phyloP scores from a whole-genome alignment of 2,797 vertebrate species.

The Mus minutoides region DNA sequence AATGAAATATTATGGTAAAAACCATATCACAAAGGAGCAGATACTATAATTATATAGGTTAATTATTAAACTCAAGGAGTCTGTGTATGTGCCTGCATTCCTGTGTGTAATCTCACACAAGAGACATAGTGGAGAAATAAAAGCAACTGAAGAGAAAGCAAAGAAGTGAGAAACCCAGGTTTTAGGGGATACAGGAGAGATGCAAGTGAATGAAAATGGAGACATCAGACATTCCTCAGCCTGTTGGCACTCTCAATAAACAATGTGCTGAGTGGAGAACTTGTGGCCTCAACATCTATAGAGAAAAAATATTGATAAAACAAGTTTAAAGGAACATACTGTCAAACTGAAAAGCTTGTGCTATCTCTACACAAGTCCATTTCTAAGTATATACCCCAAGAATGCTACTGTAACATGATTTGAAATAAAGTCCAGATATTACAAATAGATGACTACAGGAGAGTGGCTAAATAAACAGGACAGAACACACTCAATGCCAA shows the following conservation, averaged over 20 bases:
- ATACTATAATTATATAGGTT: neutral
- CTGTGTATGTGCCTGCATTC: neutral
- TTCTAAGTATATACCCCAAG: neutral
- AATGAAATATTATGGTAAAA: neutral
- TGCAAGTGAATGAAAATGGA: neutral
- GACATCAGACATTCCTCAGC: neutral
- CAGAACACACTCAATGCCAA: rapidly evolving
- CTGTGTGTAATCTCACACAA: neutral
- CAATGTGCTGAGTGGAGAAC: neutral
- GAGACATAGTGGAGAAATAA: neutral
- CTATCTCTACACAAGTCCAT: rapidly evolving
- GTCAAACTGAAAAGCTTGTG: rapidly evolving
- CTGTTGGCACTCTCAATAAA: neutral
- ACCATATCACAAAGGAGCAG: neutral
- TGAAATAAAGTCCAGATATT: neutral
- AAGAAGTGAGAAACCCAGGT: no score
- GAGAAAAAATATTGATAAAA: neutral
- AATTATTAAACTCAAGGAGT: neutral
- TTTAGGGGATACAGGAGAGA: neutral
- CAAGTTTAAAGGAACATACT: neutral
- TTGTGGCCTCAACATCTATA: rapidly evolving
- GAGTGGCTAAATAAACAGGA: neutral
- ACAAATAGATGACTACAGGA: neutral
- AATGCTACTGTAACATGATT: neutral
- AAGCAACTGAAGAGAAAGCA: neutral